phyloP scores from a whole-genome alignment of 2,888 invertebrate genomes.

The Willowsia nigromaculata region DNA sequence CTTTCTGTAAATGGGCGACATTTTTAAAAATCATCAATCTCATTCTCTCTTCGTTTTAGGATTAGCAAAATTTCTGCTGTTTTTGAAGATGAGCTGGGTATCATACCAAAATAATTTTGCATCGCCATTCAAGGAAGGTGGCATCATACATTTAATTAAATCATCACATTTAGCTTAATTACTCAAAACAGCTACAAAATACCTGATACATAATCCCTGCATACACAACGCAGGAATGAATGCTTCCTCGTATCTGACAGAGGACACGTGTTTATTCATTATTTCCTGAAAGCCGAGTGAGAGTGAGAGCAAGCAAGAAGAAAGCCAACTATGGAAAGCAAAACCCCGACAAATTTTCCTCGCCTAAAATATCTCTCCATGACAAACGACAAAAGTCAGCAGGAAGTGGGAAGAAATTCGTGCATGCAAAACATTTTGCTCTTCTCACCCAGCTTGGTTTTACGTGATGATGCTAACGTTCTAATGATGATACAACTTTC shows the following conservation, averaged over 20 bases:
- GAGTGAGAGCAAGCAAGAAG: neutral
- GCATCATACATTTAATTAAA: neutral
- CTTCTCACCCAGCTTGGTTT: neutral
- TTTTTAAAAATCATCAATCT: neutral
- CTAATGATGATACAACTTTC: neutral
- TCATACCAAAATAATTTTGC: too few relatives aligned
- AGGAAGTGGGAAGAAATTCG: conserved; percentile 58
- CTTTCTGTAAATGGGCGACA: neutral
- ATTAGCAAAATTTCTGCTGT: neutral
- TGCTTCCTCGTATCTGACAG: neutral
- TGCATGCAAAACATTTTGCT: conserved; percentile 5
- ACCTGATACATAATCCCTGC: neutral
- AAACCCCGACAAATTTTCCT: conserved; percentile 33
- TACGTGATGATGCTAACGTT: neutral
- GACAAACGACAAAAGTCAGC: conserved; percentile 72
- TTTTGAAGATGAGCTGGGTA: neutral
- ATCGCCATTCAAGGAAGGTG: neutral
- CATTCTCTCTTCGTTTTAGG: neutral
- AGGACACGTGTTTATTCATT: conserved; percentile 68
- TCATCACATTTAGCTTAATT: conserved; percentile 33
- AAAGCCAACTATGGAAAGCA: conserved; percentile 27
- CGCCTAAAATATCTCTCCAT: conserved; percentile 47
- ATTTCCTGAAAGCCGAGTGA: neutral
- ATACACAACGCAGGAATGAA: neutral
- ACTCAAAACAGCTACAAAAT: neutral